Evolutionary conservation across 2,113 vertebrate genomes (phyloP).

Genomic region (Syngnathus scovelli): DNA sequence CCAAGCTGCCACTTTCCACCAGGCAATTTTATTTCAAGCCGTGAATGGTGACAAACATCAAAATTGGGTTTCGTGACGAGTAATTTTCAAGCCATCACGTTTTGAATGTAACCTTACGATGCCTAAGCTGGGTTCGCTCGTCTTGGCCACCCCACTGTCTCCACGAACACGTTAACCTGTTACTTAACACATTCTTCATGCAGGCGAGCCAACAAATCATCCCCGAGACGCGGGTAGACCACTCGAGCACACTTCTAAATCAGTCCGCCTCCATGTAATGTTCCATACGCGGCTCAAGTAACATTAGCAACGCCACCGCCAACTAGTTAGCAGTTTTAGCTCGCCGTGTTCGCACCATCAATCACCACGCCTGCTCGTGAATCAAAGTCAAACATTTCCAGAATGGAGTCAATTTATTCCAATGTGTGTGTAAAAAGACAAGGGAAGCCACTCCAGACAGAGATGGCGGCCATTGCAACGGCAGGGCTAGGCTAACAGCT

Average conservation of each 20-base stretch:
- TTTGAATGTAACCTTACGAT: not conserved
- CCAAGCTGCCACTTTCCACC: too few relatives aligned
- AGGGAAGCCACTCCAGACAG: too few relatives aligned
- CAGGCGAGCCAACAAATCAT: not conserved
- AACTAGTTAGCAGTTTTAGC: slow-evolving; percentile 41
- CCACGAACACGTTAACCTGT: not conserved
- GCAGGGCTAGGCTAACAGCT: slow-evolving; percentile 34
- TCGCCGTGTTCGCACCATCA: not conserved
- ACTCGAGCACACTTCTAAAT: not conserved
- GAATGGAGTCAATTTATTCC: not conserved
- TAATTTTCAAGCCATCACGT: not conserved
- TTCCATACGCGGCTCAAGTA: slow-evolving; percentile 21
- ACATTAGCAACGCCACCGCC: slow-evolving; percentile 20
- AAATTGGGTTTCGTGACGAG: not conserved
- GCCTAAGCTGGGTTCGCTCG: not conserved
- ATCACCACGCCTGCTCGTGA: not conserved
- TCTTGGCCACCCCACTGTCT: not conserved
- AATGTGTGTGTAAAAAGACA: not conserved
- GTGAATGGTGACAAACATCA: not conserved
- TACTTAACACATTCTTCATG: not conserved
- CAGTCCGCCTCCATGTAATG: slow-evolving; percentile 14
- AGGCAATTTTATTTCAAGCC: not conserved
- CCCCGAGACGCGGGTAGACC: not conserved
- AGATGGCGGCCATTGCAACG: not conserved
- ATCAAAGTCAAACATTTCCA: not conserved